These are phyloP conservation scores for Caenorhabditis uteleia DNA, from an alignment of 2,888 invertebrate species.

Conservation along the genomic window DNA sequence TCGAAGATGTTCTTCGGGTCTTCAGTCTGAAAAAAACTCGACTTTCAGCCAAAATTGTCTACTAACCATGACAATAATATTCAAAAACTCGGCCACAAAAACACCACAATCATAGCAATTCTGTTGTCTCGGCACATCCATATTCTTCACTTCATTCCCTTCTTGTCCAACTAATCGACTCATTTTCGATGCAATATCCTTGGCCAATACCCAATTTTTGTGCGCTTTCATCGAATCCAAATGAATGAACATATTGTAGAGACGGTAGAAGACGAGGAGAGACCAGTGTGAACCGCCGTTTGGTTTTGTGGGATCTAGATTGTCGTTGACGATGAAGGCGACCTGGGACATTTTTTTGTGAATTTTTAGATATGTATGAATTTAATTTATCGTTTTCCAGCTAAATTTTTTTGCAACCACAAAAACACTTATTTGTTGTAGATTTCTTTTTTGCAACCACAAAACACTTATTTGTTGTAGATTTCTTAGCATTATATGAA, in stretches of 20 bases:
- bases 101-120: constrained; percentile 52
- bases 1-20: too few species aligned
- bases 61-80: background rate
- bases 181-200: constrained; percentile 1
- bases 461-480: too few species aligned
- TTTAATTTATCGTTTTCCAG: background rate
- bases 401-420: too few species aligned
- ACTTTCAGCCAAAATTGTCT: too few species aligned
- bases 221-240: constrained; percentile 36
- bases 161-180: constrained; percentile 5
- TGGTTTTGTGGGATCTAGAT: constrained; percentile 18
- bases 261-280: constrained; percentile 35
- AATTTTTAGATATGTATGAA: background rate
- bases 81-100: constrained; percentile 38
- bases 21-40: too few species aligned
- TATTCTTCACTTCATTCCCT: background rate
- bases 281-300: constrained; percentile 47
- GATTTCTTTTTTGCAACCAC: too few species aligned
- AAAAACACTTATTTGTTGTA: too few species aligned
- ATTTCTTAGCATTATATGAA: too few species aligned
- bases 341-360: constrained; percentile 20
- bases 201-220: constrained; percentile 1
- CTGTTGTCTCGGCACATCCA: constrained; percentile 29
- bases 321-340: constrained; percentile 49
- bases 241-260: constrained; percentile 26